phyloP scores from a whole-genome alignment of 2,888 invertebrate species.

The Electrophaes corylata region DNA sequence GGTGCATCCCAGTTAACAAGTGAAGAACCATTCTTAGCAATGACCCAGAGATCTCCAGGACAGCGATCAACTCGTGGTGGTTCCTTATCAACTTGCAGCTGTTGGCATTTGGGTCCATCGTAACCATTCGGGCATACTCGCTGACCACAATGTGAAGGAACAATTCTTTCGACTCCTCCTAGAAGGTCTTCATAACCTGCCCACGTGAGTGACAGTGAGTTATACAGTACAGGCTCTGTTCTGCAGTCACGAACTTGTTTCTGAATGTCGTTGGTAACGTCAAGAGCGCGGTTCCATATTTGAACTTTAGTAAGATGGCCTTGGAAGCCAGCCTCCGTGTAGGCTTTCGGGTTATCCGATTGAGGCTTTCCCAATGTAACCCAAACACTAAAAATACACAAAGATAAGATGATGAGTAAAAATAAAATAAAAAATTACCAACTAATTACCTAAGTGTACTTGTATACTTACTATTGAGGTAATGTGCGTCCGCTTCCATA shows the following conservation, averaged over 20 bases:
- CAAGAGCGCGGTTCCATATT: constrained; percentile 96
- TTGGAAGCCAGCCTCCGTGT: constrained; percentile 96
- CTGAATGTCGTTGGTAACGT: constrained; percentile 96
- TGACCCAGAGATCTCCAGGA: constrained; percentile 97
- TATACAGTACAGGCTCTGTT: constrained; percentile 95
- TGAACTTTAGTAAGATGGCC: constrained; percentile 97
- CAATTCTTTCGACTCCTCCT: constrained; percentile 95
- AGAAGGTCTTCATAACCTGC: constrained; percentile 95
- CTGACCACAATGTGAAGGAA: constrained; percentile 96
- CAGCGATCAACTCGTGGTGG: constrained; percentile 95
- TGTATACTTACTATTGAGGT: constrained; percentile 90
- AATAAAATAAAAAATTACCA: not conserved
- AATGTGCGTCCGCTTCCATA: constrained; percentile 93
- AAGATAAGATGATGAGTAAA: not conserved
- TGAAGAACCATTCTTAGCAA: constrained; percentile 95
- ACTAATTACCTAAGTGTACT: not conserved
- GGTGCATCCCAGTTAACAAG: constrained; percentile 97
- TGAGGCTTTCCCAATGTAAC: constrained; percentile 95
- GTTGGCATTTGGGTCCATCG: constrained; percentile 93
- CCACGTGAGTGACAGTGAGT: constrained; percentile 94
- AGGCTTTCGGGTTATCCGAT: constrained; percentile 90
- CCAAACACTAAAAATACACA: constrained; percentile 89
- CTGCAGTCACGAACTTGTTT: constrained; percentile 97
- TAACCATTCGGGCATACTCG: constrained; percentile 95
- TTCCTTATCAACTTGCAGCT: constrained; percentile 92